Percentiles rank a stretch among this genome's conserved stretches.
Conservation (phyloP, 2,797 vertebrate species). For the Harpagifer antarcticus region DNA sequence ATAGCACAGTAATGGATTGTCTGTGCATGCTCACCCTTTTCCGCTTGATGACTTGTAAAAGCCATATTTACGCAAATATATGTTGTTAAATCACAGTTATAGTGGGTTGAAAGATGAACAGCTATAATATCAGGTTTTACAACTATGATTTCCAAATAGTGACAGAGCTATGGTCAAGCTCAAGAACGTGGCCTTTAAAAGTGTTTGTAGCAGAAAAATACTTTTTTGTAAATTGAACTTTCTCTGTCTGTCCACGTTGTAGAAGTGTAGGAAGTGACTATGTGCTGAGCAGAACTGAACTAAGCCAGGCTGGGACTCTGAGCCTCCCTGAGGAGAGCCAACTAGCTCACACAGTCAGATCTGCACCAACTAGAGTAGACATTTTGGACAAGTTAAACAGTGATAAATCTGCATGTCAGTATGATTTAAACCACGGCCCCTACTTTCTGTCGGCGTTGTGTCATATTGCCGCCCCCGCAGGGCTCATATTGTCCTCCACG, state of each 20-base stretch:
- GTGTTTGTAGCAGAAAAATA: neutral
- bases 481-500: slow-evolving; percentile 74
- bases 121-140: neutral
- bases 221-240: slow-evolving; percentile 18
- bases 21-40: neutral
- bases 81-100: neutral
- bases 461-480: slow-evolving; percentile 77
- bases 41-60: neutral
- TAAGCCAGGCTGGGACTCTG: slow-evolving; percentile 51
- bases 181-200: slow-evolving; percentile 1
- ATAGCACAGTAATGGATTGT: neutral
- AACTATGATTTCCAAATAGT: neutral
- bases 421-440: slow-evolving; percentile 80
- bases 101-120: neutral
- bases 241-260: neutral
- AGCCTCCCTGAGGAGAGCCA: slow-evolving; percentile 66
- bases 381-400: slow-evolving; percentile 87
- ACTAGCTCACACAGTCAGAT: slow-evolving; percentile 77
- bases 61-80: neutral
- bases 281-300: slow-evolving; percentile 43
- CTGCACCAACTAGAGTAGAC: slow-evolving; percentile 82
- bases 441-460: slow-evolving; percentile 77
- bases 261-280: neutral
- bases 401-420: slow-evolving; percentile 86
- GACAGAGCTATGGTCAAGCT: neutral